Evolutionary conservation across 1,140 invertebrate genomes (phyloP).

Genomic region (Solenopsis invicta): DNA sequence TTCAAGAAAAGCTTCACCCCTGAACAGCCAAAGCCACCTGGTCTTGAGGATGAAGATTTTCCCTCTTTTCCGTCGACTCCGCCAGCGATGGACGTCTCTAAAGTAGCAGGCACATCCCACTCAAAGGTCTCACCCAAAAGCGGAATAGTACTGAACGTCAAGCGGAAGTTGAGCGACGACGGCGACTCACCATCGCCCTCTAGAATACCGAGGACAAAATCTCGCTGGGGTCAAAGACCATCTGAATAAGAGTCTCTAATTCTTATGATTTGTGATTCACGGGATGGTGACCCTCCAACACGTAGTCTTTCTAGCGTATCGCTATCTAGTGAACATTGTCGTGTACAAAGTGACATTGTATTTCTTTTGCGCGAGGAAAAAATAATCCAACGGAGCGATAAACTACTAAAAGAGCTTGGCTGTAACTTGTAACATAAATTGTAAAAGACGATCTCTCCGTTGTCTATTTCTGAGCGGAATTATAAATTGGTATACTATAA

Average conservation of each 20-base stretch:
- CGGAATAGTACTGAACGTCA: constrained; percentile 81
- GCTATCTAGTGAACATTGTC: background rate
- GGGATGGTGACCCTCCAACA: background rate
- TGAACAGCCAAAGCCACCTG: constrained; percentile 82
- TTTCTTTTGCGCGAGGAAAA: background rate
- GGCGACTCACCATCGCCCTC: constrained; percentile 27
- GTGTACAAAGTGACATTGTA: background rate
- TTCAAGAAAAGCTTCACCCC: constrained; percentile 69
- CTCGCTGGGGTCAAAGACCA: constrained; percentile 83
- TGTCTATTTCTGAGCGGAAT: background rate
- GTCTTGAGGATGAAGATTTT: constrained; percentile 81
- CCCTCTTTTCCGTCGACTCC: constrained; percentile 72
- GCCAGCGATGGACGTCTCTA: constrained; percentile 45
- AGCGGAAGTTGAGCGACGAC: constrained; percentile 79
- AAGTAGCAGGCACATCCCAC: constrained; percentile 47
- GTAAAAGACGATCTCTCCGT: background rate
- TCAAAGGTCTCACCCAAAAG: constrained; percentile 78
- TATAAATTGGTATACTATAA: background rate
- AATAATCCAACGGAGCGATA: background rate
- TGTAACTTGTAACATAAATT: constrained; percentile 24
- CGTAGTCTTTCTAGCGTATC: background rate
- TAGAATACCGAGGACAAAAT: constrained; percentile 80
- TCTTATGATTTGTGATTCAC: background rate
- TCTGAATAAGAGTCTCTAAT: constrained; percentile 54
- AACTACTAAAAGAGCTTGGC: background rate